Conservation (phyloP, 2,113 vertebrate species). For the Pristiophorus japonicus region DNA sequence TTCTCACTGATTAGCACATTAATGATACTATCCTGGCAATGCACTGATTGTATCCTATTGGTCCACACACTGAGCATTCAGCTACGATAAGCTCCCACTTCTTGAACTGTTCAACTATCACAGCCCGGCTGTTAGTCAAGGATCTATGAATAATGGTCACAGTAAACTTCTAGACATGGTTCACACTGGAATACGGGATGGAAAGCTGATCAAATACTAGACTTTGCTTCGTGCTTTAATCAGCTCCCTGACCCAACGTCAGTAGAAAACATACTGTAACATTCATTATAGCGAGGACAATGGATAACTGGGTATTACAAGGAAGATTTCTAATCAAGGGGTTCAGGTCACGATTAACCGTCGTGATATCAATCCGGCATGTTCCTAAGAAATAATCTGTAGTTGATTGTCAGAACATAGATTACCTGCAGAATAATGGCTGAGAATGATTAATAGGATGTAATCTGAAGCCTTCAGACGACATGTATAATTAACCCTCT, state of each 20-base stretch:
- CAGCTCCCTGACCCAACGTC: not conserved
- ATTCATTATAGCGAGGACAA: not conserved
- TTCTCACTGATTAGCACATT: not conserved
- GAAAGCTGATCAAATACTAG: not conserved
- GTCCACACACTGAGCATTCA: not conserved
- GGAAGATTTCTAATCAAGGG: not conserved
- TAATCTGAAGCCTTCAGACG: not conserved
- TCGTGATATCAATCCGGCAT: not conserved
- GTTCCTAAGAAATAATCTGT: not conserved
- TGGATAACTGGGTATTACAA: not conserved
- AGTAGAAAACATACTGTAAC: not conserved
- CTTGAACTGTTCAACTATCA: not conserved
- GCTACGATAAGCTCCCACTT: not conserved
- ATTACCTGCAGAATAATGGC: not conserved
- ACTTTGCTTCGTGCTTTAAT: not conserved
- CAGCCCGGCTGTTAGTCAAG: not conserved
- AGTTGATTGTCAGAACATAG: not conserved
- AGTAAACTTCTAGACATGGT: not conserved
- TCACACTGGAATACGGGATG: not conserved
- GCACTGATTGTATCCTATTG: not conserved
- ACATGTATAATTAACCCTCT: conserved; percentile 1
- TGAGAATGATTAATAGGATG: not conserved
- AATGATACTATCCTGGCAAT: not conserved
- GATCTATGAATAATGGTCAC: not conserved
- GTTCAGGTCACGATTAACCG: not conserved